Conservation (phyloP, 37 sponge, comb jelly and placozoan species). For the Eunapius fragilis region DNA sequence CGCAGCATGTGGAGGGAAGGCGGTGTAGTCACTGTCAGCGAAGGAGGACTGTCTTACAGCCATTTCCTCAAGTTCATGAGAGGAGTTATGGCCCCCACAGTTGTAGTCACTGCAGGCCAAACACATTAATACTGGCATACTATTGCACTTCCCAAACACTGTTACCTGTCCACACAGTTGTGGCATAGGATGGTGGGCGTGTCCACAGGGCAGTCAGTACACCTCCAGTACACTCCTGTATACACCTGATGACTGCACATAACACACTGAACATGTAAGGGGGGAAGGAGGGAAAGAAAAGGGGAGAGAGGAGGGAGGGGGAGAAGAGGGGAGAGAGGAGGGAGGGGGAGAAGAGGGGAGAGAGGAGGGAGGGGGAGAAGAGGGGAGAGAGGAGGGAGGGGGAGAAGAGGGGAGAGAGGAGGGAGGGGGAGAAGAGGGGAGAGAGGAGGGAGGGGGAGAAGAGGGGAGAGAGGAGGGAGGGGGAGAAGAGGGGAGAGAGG, state of each 20-base stretch:
- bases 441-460: background rate
- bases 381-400: background rate
- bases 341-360: too few species aligned
- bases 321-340: background rate
- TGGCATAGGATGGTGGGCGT: slow-evolving; percentile 30
- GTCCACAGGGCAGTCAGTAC: slow-evolving; percentile 45
- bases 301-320: background rate
- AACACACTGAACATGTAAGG: slow-evolving; percentile 21
- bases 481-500: background rate
- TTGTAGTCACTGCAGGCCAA: slow-evolving; percentile 29
- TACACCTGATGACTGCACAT: slow-evolving; percentile 16
- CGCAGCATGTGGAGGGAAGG: slow-evolving; percentile 14
- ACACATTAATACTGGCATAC: background rate
- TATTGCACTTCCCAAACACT: background rate
- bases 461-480: background rate
- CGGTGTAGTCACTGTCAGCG: slow-evolving; percentile 62
- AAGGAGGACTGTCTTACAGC: background rate
- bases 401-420: background rate
- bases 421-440: background rate
- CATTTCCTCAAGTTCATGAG: slow-evolving; percentile 28
- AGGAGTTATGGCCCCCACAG: slow-evolving; percentile 22
- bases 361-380: background rate
- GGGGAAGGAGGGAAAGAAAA: too few species aligned
- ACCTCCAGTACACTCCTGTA: slow-evolving; percentile 41
- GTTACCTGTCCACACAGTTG: slow-evolving; percentile 56